Base-by-base conservation (phyloP, 1,140 invertebrate genomes). In the Pinna nobilis region DNA sequence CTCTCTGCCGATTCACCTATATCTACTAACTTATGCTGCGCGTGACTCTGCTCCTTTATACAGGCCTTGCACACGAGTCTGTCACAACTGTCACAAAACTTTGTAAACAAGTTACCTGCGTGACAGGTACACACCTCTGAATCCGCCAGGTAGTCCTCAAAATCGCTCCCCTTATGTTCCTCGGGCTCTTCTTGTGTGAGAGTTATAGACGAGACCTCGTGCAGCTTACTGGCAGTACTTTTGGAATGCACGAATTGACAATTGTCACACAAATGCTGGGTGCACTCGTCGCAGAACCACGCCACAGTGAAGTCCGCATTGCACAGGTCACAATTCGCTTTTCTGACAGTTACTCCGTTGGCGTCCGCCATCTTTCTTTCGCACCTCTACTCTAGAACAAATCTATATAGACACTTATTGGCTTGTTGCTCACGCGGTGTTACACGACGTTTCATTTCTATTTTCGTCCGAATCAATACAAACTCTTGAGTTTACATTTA, bases 261-360 rank as follows among this genome's bases (percentile, higher is more conserved):
- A 11, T 23, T 63, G 23, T 63, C 39, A 44, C 59, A 63, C 59
- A 63, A 41, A 20, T 63, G 39, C 59, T 63, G 59, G 18, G 35
- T 25, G 44, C 59, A 63, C 6, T 63, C 59, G 44, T 63, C 23
- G 13, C 59, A 63, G 20, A 25, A 32, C 59, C 59, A 63, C 6
- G 33, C 37, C 9, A 63, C 59, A 15, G 30, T 32, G 28, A 63
- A 41, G n/a, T 44, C 28, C n/a, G 35, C 28, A 44, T 37, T 15
- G 44, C 59, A 63, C 11, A 63, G 59, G 44, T 63, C 59, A 63
- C 59, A 63, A 41, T 44, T 39, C n/a, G 32, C 35, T 9, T 63
- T 41, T 7, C 35, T 44, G 5, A 9, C 11, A 41, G 9, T 20
- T 15, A 35, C 13, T 41, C 59, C 4, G 59, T n/a, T 13, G 18